Conservation (phyloP, 2,888 invertebrate species). For the Thereva unica region DNA sequence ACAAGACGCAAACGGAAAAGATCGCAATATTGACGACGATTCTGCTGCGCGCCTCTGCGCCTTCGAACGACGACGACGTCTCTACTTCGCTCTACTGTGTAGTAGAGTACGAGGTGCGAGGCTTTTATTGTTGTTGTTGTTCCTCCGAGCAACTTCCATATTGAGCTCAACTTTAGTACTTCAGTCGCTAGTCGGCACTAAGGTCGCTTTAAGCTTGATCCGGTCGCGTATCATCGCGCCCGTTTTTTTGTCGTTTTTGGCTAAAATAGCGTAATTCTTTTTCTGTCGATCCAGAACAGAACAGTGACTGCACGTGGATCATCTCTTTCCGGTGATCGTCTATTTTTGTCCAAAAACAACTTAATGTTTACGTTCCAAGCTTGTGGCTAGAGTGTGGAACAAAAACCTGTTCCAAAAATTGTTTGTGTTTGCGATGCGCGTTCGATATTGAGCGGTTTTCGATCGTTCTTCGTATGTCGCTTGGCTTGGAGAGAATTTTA, state of each 20-base stretch:
- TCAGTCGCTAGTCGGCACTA: slow-evolving; percentile 37
- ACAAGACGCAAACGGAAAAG: slow-evolving; percentile 18
- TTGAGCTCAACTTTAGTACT: slow-evolving; percentile 19
- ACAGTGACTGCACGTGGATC: slow-evolving; percentile 32
- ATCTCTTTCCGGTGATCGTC: slow-evolving; percentile 16
- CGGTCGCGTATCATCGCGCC: slow-evolving; percentile 10
- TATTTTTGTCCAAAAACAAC: slow-evolving; percentile 29
- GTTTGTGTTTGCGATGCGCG: background rate
- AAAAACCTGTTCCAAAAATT: too few relatives aligned
- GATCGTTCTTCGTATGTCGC: background rate
- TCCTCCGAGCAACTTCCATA: slow-evolving; percentile 23
- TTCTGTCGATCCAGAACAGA: background rate
- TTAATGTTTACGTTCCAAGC: background rate
- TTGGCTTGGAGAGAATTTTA: slow-evolving; percentile 2
- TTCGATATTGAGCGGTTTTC: background rate
- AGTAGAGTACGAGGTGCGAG: too few relatives aligned
- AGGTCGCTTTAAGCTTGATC: slow-evolving; percentile 30
- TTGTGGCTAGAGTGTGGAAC: background rate
- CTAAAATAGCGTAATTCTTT: slow-evolving; percentile 10
- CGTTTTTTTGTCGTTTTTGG: slow-evolving; percentile 33
- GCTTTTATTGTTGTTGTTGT: slow-evolving; percentile 5
- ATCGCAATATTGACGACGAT: slow-evolving; percentile 31
- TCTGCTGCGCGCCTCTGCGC: slow-evolving; percentile 7
- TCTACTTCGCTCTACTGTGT: too few relatives aligned
- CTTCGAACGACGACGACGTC: too few relatives aligned